Base-by-base conservation (phyloP, 2,113 vertebrate genomes). In the Cromileptes altivelis region DNA sequence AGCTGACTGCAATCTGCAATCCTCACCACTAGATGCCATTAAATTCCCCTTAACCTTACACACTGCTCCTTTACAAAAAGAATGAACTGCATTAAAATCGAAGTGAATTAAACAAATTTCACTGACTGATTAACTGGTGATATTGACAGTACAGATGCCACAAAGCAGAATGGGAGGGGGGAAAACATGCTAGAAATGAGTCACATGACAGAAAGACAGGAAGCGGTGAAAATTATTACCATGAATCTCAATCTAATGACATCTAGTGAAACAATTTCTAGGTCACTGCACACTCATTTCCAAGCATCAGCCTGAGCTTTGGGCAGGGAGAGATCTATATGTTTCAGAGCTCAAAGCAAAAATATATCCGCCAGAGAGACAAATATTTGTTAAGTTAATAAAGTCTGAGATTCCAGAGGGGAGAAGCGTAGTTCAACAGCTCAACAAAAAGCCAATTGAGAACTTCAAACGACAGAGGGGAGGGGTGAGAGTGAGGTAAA, bases 201-300 rank as follows among this genome's bases (percentile, higher is more conserved):
- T 81, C 80, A 84, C 68, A 86, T 75, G 78, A 90, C 62, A 84
- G 61, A 71, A 70, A 81, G 65, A 90, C 9, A 80, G 23, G 80
- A 81, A 79, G 80, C 56, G 81, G 74, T 23, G 72, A 80, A 57
- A 85, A 91, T 82, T 86, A 90, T 85, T 73, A 75, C 65, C 79
- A 94, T 89, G 85, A 88, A 75, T 89, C 76, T 90, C 79, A 82
- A 78, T 78, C 89, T 93, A 93, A 91, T 92, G 88, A 86, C 25
- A 80, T 70, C 85, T 86, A 93, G 56, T 84, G 75, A 80, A 67
- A 85, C 87, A 15, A 82, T 72, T 80, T 68, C 83, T 79, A 88
- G 64, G 75, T 80, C 67, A 89, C 95, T 94, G 94, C 94, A 95
- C 90, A 96, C 94, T 94, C 94, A 95, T 95, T 95, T 92, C 81